These are phyloP conservation scores for Brachypalpus laphriformis DNA, from an alignment of 2,888 invertebrate genomes.

Conservation along the genomic window DNA sequence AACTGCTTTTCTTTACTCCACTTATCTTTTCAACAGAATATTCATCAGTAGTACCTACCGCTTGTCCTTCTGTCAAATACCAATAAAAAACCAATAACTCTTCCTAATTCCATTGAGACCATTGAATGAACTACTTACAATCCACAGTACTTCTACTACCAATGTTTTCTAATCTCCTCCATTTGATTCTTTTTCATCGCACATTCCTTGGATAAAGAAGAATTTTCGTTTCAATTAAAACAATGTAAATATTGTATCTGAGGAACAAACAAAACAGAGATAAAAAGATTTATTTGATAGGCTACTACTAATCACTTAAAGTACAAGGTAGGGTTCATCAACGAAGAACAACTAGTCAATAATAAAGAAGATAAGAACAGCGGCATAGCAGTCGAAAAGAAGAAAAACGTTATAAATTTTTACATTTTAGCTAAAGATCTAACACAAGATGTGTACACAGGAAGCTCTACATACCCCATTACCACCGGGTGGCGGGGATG, in stretches of 20 bases:
- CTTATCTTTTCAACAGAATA: constrained; percentile 35
- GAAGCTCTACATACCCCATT: constrained; percentile 65
- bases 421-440: constrained; percentile 57
- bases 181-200: constrained; percentile 7
- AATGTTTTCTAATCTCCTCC: background rate
- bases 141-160: background rate
- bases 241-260: constrained; percentile 2
- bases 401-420: constrained; percentile 67
- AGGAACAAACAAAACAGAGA: constrained; percentile 47
- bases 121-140: constrained; percentile 21
- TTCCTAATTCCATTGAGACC: constrained; percentile 44
- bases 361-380: constrained; percentile 30
- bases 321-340: constrained; percentile 73
- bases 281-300: constrained; percentile 68
- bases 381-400: background rate
- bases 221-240: constrained; percentile 51
- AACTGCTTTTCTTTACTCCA: background rate
- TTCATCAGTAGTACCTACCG: constrained; percentile 45
- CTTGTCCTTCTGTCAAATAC: constrained; percentile 82
- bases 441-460: constrained; percentile 67
- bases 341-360: constrained; percentile 56
- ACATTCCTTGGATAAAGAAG: constrained; percentile 38
- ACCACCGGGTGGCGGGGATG: no score
- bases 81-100: constrained; percentile 79
- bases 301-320: constrained; percentile 62